Percentiles rank a stretch among this genome's conserved stretches.
phyloP scores from a whole-genome alignment of 2,113 vertebrate genomes.

The Xiphophorus maculatus region DNA sequence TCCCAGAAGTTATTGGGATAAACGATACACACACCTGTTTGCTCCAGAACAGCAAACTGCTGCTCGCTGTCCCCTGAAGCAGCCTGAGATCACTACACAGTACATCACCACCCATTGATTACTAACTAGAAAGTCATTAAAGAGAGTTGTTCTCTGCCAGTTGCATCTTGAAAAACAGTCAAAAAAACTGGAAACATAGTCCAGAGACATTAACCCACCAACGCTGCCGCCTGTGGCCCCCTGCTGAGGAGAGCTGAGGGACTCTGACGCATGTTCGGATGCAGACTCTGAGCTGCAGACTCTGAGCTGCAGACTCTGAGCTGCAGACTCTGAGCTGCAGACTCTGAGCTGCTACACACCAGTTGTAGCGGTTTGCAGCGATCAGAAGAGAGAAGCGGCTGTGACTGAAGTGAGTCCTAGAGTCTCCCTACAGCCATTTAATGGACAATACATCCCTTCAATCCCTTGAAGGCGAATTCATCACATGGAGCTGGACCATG shows the following conservation, averaged over 20 bases:
- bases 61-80: too few species aligned
- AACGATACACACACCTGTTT: not conserved
- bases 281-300: constrained; percentile 6
- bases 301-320: not conserved
- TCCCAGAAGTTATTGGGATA: too few species aligned
- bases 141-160: not conserved
- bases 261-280: not conserved
- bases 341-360: too few species aligned
- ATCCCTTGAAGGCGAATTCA: constrained; percentile 3
- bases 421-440: constrained; percentile 56
- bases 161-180: too few species aligned
- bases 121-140: not conserved
- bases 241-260: not conserved
- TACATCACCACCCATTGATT: not conserved
- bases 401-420: constrained; percentile 30
- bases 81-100: too few species aligned
- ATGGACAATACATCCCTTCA: constrained; percentile 46
- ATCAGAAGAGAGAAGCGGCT: constrained; percentile 13
- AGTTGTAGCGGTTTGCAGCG: not conserved
- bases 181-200: too few species aligned
- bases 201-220: too few species aligned
- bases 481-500: not conserved
- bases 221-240: too few species aligned
- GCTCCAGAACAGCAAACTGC: too few species aligned
- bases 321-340: too few species aligned